A percentile compares a stretch with the other conserved stretches of the same genome.
Evolutionary conservation across 2,113 vertebrate genomes (phyloP).

Genomic region (Rhinichthys klamathensis): DNA sequence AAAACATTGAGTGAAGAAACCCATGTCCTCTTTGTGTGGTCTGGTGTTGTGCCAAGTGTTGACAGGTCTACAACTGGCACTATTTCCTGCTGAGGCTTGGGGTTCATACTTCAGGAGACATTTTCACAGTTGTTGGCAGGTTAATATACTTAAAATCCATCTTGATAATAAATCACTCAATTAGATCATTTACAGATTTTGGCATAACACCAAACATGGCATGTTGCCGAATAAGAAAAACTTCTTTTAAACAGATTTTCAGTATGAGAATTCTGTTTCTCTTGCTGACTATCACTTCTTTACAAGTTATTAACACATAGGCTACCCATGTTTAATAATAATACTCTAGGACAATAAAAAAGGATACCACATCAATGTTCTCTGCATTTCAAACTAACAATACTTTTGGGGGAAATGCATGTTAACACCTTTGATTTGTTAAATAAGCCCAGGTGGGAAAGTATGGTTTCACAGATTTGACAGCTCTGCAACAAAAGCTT

Average conservation of each 20-base stretch:
- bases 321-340: not conserved
- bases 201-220: not conserved
- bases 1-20: conserved; percentile 50
- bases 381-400: not conserved
- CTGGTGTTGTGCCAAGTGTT: conserved; percentile 56
- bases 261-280: not conserved
- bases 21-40: conserved; percentile 58
- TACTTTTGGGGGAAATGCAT: not conserved
- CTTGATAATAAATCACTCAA: not conserved
- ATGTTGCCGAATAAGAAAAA: not conserved
- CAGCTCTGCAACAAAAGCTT: not conserved
- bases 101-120: not conserved
- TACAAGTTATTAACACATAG: not conserved
- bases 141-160: not conserved
- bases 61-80: conserved; percentile 43
- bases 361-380: not conserved
- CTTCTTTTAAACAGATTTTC: not conserved
- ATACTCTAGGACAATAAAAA: not conserved
- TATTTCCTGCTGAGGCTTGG: not conserved
- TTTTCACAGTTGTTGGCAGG: not conserved
- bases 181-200: not conserved
- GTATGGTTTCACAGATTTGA: conserved; percentile 5
- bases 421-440: not conserved
- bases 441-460: not conserved
- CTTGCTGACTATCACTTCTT: not conserved